Evolutionary conservation across 2,888 invertebrate species (phyloP), one percentile per base, ranked within the genome.

Genomic region (Tetragnatha montana): DNA sequence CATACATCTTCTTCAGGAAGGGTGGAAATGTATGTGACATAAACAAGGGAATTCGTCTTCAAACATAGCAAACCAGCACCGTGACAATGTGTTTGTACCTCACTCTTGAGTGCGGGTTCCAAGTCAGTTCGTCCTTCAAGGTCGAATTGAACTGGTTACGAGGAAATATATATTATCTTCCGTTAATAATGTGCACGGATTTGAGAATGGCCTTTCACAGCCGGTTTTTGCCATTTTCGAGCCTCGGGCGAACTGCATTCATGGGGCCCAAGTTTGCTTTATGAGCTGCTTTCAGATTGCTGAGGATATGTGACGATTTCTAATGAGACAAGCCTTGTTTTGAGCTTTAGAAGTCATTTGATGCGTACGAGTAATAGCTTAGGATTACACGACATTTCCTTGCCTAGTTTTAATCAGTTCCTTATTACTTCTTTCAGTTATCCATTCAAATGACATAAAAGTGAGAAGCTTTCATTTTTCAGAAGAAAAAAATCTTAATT

Each of bases 81-180:
- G 78, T 78, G 78, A 78, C 78, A 78, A 22, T 21, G 60, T 60
- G 60, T 78, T 60, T 14, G 60, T 60, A 78, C 51, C 14, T 10
- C 17, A 8, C 60, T 60, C 14, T 12, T 17, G 76, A 22, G 60
- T 78, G 60, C 60, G 60, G 60, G 60, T 60, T 60, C 60, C 60
- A 60, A 60, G 14, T 60, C 12, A 35, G 71, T 75, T 88, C 83
- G 83, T 73, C 84, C 88, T 88, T 88, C 88, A 88, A 88, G 88
- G 88, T 88, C 88, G 83, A 84, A 80, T 60, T 74, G 73, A 83
- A 84, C 84, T 80, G 80, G 83, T 88, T 88, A 84, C 69, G 49
- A 22, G 21, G 73, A 68, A 73, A 88, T 74, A 69, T 22, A 81
- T 81, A 81, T 70, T 69, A 17, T 47, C 81, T 81, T 78, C 81